A percentile compares a stretch with the other conserved stretches of the same genome.
These are phyloP conservation scores for Rhabdomys pumilio DNA, from an alignment of 2,797 vertebrate genomes.

Conservation along the genomic window DNA sequence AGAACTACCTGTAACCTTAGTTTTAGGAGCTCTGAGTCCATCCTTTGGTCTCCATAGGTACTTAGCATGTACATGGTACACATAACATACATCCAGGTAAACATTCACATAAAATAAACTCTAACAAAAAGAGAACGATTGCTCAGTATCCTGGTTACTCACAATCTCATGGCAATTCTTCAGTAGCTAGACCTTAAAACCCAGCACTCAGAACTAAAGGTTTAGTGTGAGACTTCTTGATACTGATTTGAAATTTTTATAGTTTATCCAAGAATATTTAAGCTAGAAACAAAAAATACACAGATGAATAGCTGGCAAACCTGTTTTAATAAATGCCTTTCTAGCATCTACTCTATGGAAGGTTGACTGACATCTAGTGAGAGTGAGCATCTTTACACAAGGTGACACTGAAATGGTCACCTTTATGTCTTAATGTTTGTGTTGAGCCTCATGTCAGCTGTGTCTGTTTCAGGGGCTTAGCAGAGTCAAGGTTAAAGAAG, in stretches of 20 bases:
- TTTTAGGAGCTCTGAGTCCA: no score
- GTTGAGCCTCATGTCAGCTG: constrained; percentile 28
- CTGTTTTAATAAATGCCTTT: constrained; percentile 2
- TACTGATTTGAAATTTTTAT: not conserved
- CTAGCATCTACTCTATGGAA: not conserved
- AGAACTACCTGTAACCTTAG: not conserved
- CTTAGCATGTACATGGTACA: not conserved
- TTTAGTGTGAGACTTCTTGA: not conserved
- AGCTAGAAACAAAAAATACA: not conserved
- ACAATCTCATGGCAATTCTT: not conserved
- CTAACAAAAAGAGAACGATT: not conserved
- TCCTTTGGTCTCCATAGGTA: not conserved
- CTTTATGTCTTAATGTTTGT: not conserved
- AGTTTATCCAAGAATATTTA: not conserved
- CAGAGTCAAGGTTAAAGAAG: constrained; percentile 50
- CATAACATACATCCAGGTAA: not conserved
- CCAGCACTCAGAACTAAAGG: not conserved
- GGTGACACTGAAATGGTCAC: not conserved
- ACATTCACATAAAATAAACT: not conserved
- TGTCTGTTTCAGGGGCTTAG: constrained; percentile 21
- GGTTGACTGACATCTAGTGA: not conserved
- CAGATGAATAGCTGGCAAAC: not conserved
- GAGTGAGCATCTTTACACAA: not conserved
- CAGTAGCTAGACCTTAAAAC: not conserved
- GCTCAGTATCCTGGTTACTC: not conserved